Evolutionary conservation across 2,797 vertebrate species (phyloP), one percentile per base, ranked within the genome.

Genomic region (Sebastes taczanowskii): DNA sequence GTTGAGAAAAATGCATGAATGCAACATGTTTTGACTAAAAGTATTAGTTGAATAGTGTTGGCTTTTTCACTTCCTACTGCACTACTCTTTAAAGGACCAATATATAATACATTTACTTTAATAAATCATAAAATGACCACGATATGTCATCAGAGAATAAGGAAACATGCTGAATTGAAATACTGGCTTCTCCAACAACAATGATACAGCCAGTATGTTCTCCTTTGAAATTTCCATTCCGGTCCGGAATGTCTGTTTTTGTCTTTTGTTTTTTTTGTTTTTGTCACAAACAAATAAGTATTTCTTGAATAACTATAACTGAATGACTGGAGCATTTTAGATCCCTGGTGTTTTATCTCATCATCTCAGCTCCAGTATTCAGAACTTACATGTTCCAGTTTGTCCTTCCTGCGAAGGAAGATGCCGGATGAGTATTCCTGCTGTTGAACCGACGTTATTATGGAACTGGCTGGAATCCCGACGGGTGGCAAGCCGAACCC

Each of bases 361-460:
- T 7, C 9, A 25, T 76, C 30, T 77, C 9, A 34, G 32, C 64
- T 71, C 10, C 25, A 30, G 32, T 16, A 16, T 29, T 59, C 34
- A 64, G 32, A 72, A 94, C 97, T 98, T 96, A 99, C 98, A 72
- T 98, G 97, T 82, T 99, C 98, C 75, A 98, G 93, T 91, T 97
- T 98, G 75, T 98, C 97, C 90, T 95, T 97, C 93, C 96, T 97
- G 81, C 97, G 96, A 81, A 99, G 97, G 97, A 97, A 98, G 85
- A 99, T 96, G 80, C 97, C 95, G 90, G 97, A 97, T 52, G 97
- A 97, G 92, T 98, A 99, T 89, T 98, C 97, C 90, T 97, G 97
- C 94, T 98, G 97, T 93, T 97, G 97, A 91, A 97, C 97, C 7
- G 96, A 90, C 78, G 96, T 96, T 93, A 96, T 97, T 84, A 97